These are phyloP conservation scores for Poeciliopsis turrubarensis DNA, from an alignment of 2,113 vertebrate genomes.

Conservation along the genomic window DNA sequence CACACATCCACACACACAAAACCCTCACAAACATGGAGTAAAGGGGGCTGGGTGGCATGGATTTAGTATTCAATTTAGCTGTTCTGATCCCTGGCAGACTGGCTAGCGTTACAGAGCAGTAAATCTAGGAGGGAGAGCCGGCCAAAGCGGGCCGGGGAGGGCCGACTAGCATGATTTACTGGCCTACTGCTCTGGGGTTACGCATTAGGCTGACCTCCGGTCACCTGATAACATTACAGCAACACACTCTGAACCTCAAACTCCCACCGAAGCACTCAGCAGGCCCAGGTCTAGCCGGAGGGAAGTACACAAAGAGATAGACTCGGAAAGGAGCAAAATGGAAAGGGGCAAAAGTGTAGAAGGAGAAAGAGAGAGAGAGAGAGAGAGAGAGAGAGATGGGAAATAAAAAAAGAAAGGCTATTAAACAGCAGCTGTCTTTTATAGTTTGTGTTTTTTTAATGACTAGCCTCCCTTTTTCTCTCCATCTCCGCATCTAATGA, in stretches of 20 bases:
- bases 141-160: conserved; percentile 74
- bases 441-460: conserved; percentile 63
- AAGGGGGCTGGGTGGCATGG: conserved; percentile 73
- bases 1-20: too few species aligned
- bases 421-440: conserved; percentile 67
- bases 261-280: conserved; percentile 76
- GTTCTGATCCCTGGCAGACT: conserved; percentile 78
- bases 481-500: conserved; percentile 60
- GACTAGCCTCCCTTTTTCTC: conserved; percentile 47
- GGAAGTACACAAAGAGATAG: conserved; percentile 41
- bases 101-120: conserved; percentile 82
- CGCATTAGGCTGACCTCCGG: conserved; percentile 77
- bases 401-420: conserved; percentile 30
- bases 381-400: conserved; percentile 16
- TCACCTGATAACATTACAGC: conserved; percentile 78
- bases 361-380: conserved; percentile 9
- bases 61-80: conserved; percentile 87
- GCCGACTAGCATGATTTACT: conserved; percentile 78
- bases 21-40: conserved; percentile 37
- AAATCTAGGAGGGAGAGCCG: conserved; percentile 78
- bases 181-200: conserved; percentile 73
- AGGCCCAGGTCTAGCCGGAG: conserved; percentile 66
- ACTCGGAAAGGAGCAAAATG: conserved; percentile 9
- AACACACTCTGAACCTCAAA: conserved; percentile 78
- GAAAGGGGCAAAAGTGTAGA: background rate